Evolutionary conservation across 2,888 invertebrate genomes (phyloP), one percentile per base, ranked within the genome.

Genomic region (Trichopoda pennipes): DNA sequence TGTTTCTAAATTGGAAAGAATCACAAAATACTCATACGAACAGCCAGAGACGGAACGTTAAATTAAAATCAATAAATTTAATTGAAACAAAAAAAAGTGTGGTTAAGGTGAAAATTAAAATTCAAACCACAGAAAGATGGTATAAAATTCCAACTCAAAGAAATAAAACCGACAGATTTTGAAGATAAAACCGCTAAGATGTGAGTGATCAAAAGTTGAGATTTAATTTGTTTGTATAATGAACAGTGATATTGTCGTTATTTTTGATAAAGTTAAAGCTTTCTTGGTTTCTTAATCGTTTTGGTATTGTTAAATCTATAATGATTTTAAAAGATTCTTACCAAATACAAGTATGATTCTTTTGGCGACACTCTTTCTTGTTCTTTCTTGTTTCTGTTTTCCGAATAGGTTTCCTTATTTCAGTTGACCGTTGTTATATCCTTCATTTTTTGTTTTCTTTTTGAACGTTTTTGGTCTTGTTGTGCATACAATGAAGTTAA

Each of bases 101-200:
- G 73, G 61, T 73, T 74, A 63, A 58, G 61, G 60, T 70, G 75
- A 74, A 69, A 76, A 75, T 64, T 66, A 53, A 78, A 81, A 75
- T 78, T 66, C 32, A 69, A 72, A 58, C 3, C 17, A 49, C 0
- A 2, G 17, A 49, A 17, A 38, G 32, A 49, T 23, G 69, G 61
- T 63, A 61, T 44, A 47, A 66, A 49, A 6, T 28, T 44, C 14
- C 69, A 69, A 79, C 69, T 73, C 60, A 68, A 77, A 68, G 80
- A 70, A 69, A 81, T 51, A 53, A 80, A 61, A 81, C 84, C 81
- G 84, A 75, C 70, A 81, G 77, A 80, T 80, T 49, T 70, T 32
- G n/a, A 63, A 74, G 66, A 80, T 74, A 80, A 74, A 49, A 80
- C 35, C 42, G 55, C 55, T 74, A 74, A 72, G 72, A 58, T 78